Evolutionary conservation across 2,888 invertebrate species (phyloP).

Genomic region (Scaptomyza parva): DNA sequence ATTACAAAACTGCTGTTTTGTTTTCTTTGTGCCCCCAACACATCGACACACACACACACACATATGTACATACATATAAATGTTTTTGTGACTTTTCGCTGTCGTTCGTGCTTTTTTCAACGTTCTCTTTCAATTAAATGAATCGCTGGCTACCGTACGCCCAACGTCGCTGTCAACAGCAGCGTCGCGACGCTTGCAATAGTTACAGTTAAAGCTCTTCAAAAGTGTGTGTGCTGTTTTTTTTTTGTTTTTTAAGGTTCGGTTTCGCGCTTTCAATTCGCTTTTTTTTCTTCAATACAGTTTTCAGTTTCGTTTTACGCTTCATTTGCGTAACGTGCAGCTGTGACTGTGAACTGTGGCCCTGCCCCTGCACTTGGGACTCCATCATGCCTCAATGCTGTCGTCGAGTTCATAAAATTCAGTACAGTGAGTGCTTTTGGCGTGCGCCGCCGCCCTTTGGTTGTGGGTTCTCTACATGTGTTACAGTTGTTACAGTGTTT

Average conservation of each 20-base stretch:
- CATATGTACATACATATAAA: constrained; percentile 27
- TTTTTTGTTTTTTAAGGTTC: constrained; percentile 26
- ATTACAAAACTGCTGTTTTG: constrained; percentile 71
- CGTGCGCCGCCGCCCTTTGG: constrained; percentile 36
- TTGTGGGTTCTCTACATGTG: constrained; percentile 8
- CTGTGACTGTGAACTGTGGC: constrained; percentile 57
- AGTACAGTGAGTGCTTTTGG: constrained; percentile 51
- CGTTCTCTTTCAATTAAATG: constrained; percentile 71
- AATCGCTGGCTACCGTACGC: constrained; percentile 56
- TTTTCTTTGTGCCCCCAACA: constrained; percentile 43
- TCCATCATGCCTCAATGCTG: constrained; percentile 54
- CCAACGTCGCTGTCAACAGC: constrained; percentile 26
- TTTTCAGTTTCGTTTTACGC: constrained; percentile 66
- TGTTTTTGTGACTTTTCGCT: constrained; percentile 63
- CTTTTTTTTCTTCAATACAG: constrained; percentile 66
- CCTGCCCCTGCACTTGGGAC: constrained; percentile 57
- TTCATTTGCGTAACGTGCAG: constrained; percentile 72
- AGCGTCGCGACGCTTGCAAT: constrained; percentile 42
- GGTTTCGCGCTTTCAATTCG: constrained; percentile 62
- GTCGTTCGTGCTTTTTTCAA: constrained; percentile 78
- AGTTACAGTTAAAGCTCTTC: constrained; percentile 64
- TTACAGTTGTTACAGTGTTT: background rate
- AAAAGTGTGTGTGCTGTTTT: constrained; percentile 14
- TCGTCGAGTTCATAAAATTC: constrained; percentile 44
- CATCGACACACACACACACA: background rate